Evolutionary conservation across 2,797 vertebrate species (phyloP), one percentile per base, ranked within the genome.

Genomic region (Mycteria americana): DNA sequence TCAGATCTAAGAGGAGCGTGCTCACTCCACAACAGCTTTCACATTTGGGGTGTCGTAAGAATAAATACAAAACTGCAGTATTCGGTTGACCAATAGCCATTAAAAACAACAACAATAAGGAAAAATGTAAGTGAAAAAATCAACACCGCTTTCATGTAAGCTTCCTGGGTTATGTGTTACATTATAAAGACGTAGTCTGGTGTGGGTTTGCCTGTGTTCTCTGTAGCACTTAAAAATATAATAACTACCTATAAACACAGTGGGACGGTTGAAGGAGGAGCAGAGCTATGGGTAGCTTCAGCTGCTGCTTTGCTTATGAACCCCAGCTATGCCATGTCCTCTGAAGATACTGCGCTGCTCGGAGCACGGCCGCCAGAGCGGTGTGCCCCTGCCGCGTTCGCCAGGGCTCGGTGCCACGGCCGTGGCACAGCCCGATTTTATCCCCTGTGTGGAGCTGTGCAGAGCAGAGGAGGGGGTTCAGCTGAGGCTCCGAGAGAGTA

Each of bases 351-450:
- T 3, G 30, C 1, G 0, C 39, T 72, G 65, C 56, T 2, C 0
- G 0, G 35, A 69, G 51, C 84, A n/a, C 21, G 54, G 77, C 67
- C 67, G 89, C 19, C 68, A 43, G 51, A 62, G 79, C 90, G 16
- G 2, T 1, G 51, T 54, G 79, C 9, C 18, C 0, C 51, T 17
- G 1, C 45, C 0, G 0, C 5, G 3, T 67, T 39, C 64, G 19
- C 39, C 70, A 18, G 72, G 51, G 35, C 72, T 80, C 6, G 0
- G 28, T 41, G 73, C 60, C 91, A 21, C 3, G 7, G 35, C 74
- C 1, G 0, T 37, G 33, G 37, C 84, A 64, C 53, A 50, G 51
- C 18, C 23, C 2, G 2, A 5, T 24, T 30, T 45, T 13, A 30
- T 35, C 56, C 64, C 51, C 15, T 43, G 24, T 14, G 22, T 46